Evolutionary conservation across 2,888 invertebrate genomes (phyloP).

Genomic region (Rotaria macrura): DNA sequence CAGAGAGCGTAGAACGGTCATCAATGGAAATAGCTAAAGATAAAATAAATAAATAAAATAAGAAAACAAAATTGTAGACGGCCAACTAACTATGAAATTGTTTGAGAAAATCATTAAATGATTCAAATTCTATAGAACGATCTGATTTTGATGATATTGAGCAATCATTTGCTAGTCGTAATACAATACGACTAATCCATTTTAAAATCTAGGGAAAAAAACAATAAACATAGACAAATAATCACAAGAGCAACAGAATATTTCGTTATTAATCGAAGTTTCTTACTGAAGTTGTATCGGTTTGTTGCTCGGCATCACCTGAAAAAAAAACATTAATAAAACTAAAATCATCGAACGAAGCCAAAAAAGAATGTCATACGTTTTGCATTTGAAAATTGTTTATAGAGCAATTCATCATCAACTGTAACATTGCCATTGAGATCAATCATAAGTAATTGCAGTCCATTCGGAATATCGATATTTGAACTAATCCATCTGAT

Average conservation of each 20-base stretch:
- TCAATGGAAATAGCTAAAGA: background rate
- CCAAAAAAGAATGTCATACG: background rate
- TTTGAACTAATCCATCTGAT: constrained; percentile 1
- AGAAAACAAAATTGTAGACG: background rate
- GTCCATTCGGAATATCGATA: background rate
- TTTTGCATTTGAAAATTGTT: background rate
- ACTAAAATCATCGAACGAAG: background rate
- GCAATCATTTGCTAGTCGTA: constrained; percentile 12
- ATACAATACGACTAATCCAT: constrained; percentile 13
- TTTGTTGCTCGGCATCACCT: background rate
- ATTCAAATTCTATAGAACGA: background rate
- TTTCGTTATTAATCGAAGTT: background rate
- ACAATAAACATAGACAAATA: background rate
- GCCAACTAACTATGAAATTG: background rate
- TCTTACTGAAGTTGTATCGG: background rate
- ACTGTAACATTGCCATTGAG: background rate
- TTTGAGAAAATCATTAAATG: constrained; percentile 9
- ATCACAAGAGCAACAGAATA: too few species aligned
- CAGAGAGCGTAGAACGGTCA: background rate
- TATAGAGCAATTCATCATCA: background rate
- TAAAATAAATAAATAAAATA: background rate
- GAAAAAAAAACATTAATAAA: background rate
- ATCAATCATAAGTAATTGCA: constrained; percentile 18
- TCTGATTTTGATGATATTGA: constrained; percentile 8
- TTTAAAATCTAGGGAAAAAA: background rate